Base-by-base conservation (phyloP, 1,140 invertebrate genomes). In the Zaprionus kolodkinae region DNA sequence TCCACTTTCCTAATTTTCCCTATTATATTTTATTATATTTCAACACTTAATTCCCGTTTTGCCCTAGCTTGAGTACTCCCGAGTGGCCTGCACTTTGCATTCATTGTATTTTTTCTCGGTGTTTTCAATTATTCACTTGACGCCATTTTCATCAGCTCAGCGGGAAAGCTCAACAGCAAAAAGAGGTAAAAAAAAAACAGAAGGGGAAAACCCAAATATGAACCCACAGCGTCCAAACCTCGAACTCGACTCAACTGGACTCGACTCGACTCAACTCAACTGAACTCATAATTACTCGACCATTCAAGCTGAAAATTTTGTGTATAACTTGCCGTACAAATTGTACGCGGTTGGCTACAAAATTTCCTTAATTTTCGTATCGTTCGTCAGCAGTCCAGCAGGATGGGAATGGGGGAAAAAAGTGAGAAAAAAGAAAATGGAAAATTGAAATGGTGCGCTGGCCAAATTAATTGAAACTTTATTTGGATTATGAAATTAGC, bases 401-500 rank as follows among this genome's bases (percentile, higher is more conserved):
- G 40, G 27, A 11, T 27, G 25, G 33, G 7, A 11, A n/a, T 36
- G 57, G 21, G 36, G 50, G 21, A 36, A 48, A 54, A 59, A 65
- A 48, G 67, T 54, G 43, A 55, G 12, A 25, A 63, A 38, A 38
- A n/a, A 21, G 36, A 56, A 36, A 59, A 45, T 63, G 48, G 11
- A 48, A 45, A 67, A 65, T 61, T 56, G 27, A 78, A 82, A 78
- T 78, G 72, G 64, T 76, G 52, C 40, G n/a, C 65, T 73, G 72
- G 71, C 56, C 65, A 82, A 87, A 87, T 82, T 87, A 87, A 82
- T 86, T 86, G 83, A 86, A 86, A 86, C 82, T 86, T 86, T 86
- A 86, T 86, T 86, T 82, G 82, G 82, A 82, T 86, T 86, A 86
- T 86, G 72, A 82, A 86, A 87, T 86, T 87, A 86, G 82, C 83